Conservation (phyloP, 1,140 invertebrate genomes). For the Zaprionus inermis region DNA sequence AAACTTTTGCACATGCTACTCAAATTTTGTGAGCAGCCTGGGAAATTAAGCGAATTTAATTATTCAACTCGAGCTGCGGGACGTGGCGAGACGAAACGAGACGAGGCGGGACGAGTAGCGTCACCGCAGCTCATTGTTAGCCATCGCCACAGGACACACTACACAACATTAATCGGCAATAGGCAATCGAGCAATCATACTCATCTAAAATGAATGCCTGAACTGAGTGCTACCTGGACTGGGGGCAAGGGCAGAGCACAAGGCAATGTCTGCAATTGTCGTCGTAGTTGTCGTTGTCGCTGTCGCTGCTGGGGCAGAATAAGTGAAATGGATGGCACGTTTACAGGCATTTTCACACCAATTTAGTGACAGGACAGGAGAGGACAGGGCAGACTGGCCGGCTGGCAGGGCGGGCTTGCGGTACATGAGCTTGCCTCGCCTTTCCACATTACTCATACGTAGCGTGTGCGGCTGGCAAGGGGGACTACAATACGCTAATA, state of each 20-base stretch:
- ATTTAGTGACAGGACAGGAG: slow-evolving; percentile 37
- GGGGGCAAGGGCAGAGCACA: too few relatives aligned
- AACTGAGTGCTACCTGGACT: neutral
- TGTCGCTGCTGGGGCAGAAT: slow-evolving; percentile 9
- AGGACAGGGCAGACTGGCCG: slow-evolving; percentile 16
- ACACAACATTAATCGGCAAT: slow-evolving; percentile 15
- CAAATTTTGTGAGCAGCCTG: slow-evolving; percentile 54
- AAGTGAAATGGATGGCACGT: slow-evolving; percentile 60
- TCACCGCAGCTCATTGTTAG: neutral
- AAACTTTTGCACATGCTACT: slow-evolving; percentile 14
- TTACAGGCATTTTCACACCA: slow-evolving; percentile 70
- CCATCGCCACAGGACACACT: neutral
- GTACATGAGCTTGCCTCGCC: slow-evolving; percentile 6
- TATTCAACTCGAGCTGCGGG: slow-evolving; percentile 11
- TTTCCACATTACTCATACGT: slow-evolving; percentile 63
- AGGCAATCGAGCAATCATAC: slow-evolving; percentile 39
- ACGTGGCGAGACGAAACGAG: neutral
- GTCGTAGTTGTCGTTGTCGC: neutral
- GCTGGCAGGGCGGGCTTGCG: neutral
- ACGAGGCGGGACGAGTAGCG: neutral
- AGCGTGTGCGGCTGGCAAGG: slow-evolving; percentile 15
- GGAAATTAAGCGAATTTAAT: slow-evolving; percentile 61
- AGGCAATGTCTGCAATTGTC: slow-evolving; percentile 8
- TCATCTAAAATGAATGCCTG: slow-evolving; percentile 47
- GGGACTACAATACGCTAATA: slow-evolving; percentile 49